These are phyloP conservation scores for Ondatra zibethicus DNA, from an alignment of 2,113 vertebrate genomes.

Conservation along the genomic window DNA sequence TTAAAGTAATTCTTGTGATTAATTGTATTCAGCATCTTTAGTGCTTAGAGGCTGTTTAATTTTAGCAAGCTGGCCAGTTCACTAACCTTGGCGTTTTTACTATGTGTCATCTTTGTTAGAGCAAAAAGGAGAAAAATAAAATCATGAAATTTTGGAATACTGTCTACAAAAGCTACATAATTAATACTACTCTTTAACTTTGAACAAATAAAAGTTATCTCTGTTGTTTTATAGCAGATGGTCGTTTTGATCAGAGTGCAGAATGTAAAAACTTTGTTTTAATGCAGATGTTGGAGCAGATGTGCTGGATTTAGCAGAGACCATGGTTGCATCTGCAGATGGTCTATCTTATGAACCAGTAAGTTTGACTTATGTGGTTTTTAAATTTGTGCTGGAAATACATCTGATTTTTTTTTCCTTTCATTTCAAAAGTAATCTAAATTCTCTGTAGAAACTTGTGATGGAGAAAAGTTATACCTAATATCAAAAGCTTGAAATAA, in stretches of 20 bases:
- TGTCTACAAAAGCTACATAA: background rate
- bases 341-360: slow-evolving; percentile 96
- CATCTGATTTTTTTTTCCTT: background rate
- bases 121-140: slow-evolving; percentile 53
- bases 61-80: slow-evolving; percentile 15
- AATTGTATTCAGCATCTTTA: background rate
- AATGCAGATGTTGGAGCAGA: slow-evolving; percentile 95
- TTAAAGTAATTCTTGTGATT: slow-evolving; percentile 46
- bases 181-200: slow-evolving; percentile 49
- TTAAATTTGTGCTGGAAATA: slow-evolving; percentile 19
- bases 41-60: slow-evolving; percentile 13
- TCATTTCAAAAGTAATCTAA: slow-evolving; percentile 42
- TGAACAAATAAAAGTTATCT: background rate
- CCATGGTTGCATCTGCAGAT: slow-evolving; percentile 96
- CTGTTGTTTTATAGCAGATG: slow-evolving; percentile 33
- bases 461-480: background rate
- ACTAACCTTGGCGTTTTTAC: background rate
- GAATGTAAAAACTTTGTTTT: slow-evolving; percentile 51
- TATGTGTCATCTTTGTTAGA: background rate
- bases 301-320: slow-evolving; percentile 97
- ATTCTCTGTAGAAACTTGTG: slow-evolving; percentile 17
- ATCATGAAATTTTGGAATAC: background rate
- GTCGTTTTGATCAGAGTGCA: background rate
- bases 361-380: slow-evolving; percentile 81
- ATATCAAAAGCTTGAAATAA: slow-evolving; percentile 1